Conservation (phyloP, 2,888 invertebrate genomes). For the Thymelicus acteon region DNA sequence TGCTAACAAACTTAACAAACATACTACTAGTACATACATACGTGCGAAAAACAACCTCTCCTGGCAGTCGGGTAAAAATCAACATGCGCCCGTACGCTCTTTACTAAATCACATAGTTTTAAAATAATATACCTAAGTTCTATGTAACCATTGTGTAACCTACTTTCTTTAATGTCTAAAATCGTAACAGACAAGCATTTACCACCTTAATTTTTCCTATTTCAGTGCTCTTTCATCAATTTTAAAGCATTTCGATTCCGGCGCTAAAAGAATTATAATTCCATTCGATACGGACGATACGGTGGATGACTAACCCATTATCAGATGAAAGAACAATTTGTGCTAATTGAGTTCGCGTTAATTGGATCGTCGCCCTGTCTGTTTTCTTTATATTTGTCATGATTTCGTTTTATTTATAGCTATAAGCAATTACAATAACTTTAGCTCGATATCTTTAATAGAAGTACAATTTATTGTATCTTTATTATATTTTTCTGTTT, state of each 20-base stretch:
- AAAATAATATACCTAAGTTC: too few species aligned
- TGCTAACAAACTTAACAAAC: too few species aligned
- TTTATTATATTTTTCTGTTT: too few species aligned
- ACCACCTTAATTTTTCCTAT: neutral
- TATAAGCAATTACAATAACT: neutral
- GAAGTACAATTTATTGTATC: too few species aligned
- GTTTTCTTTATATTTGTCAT: constrained; percentile 18
- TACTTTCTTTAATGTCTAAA: too few species aligned
- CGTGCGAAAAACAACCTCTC: too few species aligned
- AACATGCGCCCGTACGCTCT: too few species aligned
- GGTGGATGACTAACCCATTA: constrained; percentile 40
- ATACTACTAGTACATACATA: too few species aligned
- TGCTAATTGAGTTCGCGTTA: constrained; percentile 42
- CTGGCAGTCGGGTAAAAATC: too few species aligned
- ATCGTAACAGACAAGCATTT: too few species aligned
- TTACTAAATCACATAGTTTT: too few species aligned
- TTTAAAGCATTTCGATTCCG: neutral
- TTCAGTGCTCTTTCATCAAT: neutral
- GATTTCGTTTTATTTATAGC: constrained; percentile 11
- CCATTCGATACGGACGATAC: neutral
- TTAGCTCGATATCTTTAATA: neutral
- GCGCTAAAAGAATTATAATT: neutral
- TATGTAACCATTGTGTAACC: too few species aligned
- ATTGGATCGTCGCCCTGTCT: constrained; percentile 18
- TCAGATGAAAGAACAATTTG: constrained; percentile 42